phyloP scores from a whole-genome alignment of 1,140 invertebrate genomes.

The Ditylenchus dipsaci region DNA sequence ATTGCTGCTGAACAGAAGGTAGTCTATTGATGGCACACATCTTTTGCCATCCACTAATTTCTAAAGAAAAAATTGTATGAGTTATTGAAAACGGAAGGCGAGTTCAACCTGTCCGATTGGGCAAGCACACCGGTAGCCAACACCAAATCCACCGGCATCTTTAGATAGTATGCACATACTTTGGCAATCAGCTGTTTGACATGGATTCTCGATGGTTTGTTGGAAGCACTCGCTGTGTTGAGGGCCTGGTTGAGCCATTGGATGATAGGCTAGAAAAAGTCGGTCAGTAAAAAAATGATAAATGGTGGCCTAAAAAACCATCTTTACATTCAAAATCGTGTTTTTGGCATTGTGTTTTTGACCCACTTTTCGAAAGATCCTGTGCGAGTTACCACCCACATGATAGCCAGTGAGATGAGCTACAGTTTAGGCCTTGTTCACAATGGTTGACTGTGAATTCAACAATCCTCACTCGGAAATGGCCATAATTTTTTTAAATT shows the following conservation, averaged over 20 bases:
- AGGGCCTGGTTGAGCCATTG: slow-evolving; percentile 52
- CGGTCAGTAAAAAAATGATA: too few relatives aligned
- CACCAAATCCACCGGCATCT: slow-evolving; percentile 69
- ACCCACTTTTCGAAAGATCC: too few relatives aligned
- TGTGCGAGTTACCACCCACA: too few relatives aligned
- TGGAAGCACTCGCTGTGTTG: slow-evolving; percentile 53
- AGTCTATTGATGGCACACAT: slow-evolving; percentile 80
- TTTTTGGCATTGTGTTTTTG: too few relatives aligned
- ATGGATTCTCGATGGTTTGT: slow-evolving; percentile 70
- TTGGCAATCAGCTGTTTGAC: slow-evolving; percentile 84
- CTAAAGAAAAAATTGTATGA: slow-evolving; percentile 16
- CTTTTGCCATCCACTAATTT: slow-evolving; percentile 69
- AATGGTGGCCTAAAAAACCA: too few relatives aligned
- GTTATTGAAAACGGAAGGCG: background rate
- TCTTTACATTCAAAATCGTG: too few relatives aligned
- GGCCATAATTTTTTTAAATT: too few relatives aligned
- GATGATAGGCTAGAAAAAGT: slow-evolving; percentile 43
- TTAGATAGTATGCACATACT: slow-evolving; percentile 89
- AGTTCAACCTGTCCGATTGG: slow-evolving; percentile 68
- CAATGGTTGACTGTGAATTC: too few relatives aligned
- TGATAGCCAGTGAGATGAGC: too few relatives aligned
- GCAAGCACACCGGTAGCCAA: slow-evolving; percentile 89
- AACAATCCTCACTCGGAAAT: too few relatives aligned
- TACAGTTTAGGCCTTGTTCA: too few relatives aligned
- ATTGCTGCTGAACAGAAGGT: slow-evolving; percentile 93